Percentiles rank a stretch among this genome's conserved stretches.
These are phyloP conservation scores for Carcinoscorpius rotundicauda DNA, from an alignment of 1,140 invertebrate genomes.

Conservation along the genomic window DNA sequence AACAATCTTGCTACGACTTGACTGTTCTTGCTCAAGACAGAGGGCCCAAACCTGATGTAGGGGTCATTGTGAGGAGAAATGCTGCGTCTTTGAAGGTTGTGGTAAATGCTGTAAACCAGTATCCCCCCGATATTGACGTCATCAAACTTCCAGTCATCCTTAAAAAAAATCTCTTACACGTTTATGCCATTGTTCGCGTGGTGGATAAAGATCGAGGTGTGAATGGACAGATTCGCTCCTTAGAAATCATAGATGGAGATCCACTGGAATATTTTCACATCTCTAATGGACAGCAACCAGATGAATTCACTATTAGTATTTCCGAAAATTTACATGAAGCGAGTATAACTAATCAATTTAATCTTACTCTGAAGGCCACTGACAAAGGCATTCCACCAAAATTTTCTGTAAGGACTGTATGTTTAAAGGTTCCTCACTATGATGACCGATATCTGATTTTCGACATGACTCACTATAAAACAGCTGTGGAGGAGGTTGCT, in stretches of 20 bases:
- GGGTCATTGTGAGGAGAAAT: constrained; percentile 37
- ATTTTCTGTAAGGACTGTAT: constrained; percentile 28
- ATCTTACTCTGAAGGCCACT: constrained; percentile 62
- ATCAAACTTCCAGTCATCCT: constrained; percentile 35
- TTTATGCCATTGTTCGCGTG: constrained; percentile 62
- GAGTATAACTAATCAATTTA: constrained; percentile 47
- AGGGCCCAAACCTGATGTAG: constrained; percentile 49
- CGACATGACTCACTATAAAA: constrained; percentile 73
- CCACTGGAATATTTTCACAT: constrained; percentile 74
- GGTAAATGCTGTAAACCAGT: constrained; percentile 73
- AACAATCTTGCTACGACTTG: constrained; percentile 36
- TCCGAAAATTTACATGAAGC: constrained; percentile 43
- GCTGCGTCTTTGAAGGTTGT: constrained; percentile 57
- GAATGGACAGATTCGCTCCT: constrained; percentile 55
- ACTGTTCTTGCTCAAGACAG: constrained; percentile 70
- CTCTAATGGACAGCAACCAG: constrained; percentile 22
- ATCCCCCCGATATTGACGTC: constrained; percentile 60
- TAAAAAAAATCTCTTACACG: constrained; percentile 49
- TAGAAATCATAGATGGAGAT: constrained; percentile 82
- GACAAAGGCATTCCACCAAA: constrained; percentile 65
- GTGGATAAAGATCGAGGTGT: constrained; percentile 62
- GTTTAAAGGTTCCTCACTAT: constrained; percentile 52
- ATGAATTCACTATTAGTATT: constrained; percentile 36
- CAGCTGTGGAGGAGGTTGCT: constrained; percentile 72
- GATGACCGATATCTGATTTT: constrained; percentile 65